Evolutionary conservation across 2,888 invertebrate genomes (phyloP).

Genomic region (Smittia aterrima): DNA sequence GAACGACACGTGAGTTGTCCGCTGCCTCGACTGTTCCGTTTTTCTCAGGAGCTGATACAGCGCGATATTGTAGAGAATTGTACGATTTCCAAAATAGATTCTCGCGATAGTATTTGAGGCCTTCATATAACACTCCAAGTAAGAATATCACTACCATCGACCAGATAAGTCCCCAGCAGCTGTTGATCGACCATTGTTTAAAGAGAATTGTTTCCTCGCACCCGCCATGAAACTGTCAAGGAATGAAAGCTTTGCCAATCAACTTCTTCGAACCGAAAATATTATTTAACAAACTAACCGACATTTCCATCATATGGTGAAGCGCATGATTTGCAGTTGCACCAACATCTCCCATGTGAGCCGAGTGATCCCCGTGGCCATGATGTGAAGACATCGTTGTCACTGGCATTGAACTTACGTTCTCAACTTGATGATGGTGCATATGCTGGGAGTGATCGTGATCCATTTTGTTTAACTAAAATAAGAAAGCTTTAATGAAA

Average conservation of each 20-base stretch:
- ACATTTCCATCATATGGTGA: constrained; percentile 54
- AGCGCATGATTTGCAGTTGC: constrained; percentile 43
- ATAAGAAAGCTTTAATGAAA: neutral
- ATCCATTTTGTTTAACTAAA: constrained; percentile 12
- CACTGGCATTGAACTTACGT: neutral
- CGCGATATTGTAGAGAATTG: constrained; percentile 79
- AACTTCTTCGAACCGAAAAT: too few species aligned
- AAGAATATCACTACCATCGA: constrained; percentile 91
- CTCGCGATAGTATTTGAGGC: constrained; percentile 69
- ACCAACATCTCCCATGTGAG: neutral
- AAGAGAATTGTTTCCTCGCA: constrained; percentile 74
- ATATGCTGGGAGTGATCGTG: constrained; percentile 31
- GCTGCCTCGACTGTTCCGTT: constrained; percentile 59
- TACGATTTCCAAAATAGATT: constrained; percentile 85
- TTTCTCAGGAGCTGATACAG: constrained; percentile 76
- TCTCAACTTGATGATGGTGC: neutral
- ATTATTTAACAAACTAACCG: constrained; percentile 47
- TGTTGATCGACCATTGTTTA: constrained; percentile 74
- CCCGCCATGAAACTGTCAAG: constrained; percentile 75
- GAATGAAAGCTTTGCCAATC: neutral
- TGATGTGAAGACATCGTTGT: neutral
- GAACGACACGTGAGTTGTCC: constrained; percentile 71
- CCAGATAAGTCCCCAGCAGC: constrained; percentile 74
- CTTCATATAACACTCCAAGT: constrained; percentile 92
- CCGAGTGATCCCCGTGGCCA: neutral